Evolutionary conservation across 2,888 invertebrate species (phyloP), one percentile per base, ranked within the genome.

Genomic region (Drosophila neonasuta): DNA sequence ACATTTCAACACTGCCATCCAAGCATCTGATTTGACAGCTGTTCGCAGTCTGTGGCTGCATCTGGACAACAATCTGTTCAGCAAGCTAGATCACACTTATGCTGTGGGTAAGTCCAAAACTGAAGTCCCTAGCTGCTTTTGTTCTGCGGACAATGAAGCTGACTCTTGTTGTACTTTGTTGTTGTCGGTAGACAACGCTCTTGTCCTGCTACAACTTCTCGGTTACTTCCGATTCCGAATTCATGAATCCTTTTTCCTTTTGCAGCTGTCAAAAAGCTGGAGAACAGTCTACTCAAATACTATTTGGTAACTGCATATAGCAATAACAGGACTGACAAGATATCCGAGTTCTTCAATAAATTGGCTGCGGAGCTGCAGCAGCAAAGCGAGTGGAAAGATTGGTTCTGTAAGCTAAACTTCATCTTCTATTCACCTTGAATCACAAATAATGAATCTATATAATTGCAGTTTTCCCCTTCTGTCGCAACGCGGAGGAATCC

Each of bases 381-480:
- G 51, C 97, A 97, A 89, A 92, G 93, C 65, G 99, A 99, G 89
- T 99, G 98, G 97, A 97, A 95, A 88, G 99, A 99, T 81, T 99
- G 99, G 99, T 99, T 98, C 91, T 96, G 98, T 98, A 94, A 93
- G 94, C 29, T 6, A n/a, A 24, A 1, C 36, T 17, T 17, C 17
- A 17, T 17, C 17, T 2, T 20, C 17, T 20, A 20, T 20, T 20
- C 17, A 20, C 0, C 17, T 20, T 20, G 17, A 20, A 20, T 20
- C 3, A 20, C 3, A 20, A 20, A 20, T 20, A 20, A 20, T 0
- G 3, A 20, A 20, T 20, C 17, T 20, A 20, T 20, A 0, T 20
- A 20, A 3, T 92, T 93, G 52, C 90, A 99, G 98, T 96, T 91
- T 92, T 99, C 69, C 97, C 98, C 0, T 99, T 96, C 89, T 93